Conservation (phyloP, 2,888 invertebrate genomes). For the Lasioglossum pauxillum region DNA sequence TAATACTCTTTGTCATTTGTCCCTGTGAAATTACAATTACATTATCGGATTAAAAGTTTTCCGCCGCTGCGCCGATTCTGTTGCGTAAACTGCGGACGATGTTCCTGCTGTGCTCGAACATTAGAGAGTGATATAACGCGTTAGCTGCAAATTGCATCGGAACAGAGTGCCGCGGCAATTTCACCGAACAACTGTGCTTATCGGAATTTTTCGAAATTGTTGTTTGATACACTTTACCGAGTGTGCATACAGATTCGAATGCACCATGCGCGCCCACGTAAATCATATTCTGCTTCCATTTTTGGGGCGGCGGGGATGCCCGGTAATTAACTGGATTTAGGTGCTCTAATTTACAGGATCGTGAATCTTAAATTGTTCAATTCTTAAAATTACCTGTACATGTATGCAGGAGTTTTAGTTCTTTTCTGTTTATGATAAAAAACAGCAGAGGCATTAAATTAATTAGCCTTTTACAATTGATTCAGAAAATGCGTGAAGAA, state of each 20-base stretch:
- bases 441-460: too few relatives aligned
- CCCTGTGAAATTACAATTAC: conserved; percentile 66
- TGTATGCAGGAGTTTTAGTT: too few relatives aligned
- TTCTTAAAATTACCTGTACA: background rate
- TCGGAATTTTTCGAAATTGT: conserved; percentile 10
- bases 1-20: conserved; percentile 79
- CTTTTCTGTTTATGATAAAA: too few relatives aligned
- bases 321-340: background rate
- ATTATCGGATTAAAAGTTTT: conserved; percentile 56
- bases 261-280: background rate
- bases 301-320: background rate
- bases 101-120: background rate
- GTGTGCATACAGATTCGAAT: background rate
- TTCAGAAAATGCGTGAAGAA: too few relatives aligned
- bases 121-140: conserved; percentile 11
- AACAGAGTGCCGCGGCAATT: conserved; percentile 8
- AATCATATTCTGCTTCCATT: background rate
- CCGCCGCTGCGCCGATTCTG: conserved; percentile 30
- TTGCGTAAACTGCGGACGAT: conserved; percentile 12
- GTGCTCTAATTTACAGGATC: background rate
- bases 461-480: too few relatives aligned
- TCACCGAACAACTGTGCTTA: conserved; percentile 8
- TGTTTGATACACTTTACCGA: conserved; percentile 2
- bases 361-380: background rate
- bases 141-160: background rate